Conservation (phyloP, 2,888 invertebrate species). For the Drosophila infuscata region DNA sequence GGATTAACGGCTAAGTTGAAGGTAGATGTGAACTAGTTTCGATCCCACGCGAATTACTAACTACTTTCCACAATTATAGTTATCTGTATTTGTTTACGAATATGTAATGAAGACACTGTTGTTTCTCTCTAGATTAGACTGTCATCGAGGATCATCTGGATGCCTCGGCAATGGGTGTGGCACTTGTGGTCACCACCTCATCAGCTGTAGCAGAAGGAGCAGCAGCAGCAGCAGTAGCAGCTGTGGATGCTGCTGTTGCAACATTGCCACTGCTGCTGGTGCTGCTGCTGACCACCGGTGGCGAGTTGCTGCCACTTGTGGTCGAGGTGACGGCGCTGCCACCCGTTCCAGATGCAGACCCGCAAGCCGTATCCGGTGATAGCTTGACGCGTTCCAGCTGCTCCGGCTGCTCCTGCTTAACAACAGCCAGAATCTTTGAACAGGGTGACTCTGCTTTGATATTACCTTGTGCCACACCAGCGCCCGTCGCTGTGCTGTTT, state of each 20-base stretch:
- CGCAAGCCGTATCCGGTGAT: constrained; percentile 36
- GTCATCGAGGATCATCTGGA: constrained; percentile 55
- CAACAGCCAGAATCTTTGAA: constrained; percentile 56
- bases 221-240: neutral
- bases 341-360: neutral
- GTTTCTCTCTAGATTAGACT: neutral
- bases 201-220: constrained; percentile 54
- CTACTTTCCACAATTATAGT: constrained; percentile 26
- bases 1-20: constrained; percentile 74
- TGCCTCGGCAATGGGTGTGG: constrained; percentile 65
- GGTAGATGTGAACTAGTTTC: constrained; percentile 79
- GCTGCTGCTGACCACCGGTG: constrained; percentile 84
- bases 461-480: constrained; percentile 64
- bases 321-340: constrained; percentile 82
- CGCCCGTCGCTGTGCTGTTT: constrained; percentile 13
- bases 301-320: constrained; percentile 82
- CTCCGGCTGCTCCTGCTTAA: constrained; percentile 30
- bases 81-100: neutral
- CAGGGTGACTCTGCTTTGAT: constrained; percentile 42
- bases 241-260: constrained; percentile 18
- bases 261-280: constrained; percentile 68
- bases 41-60: constrained; percentile 47
- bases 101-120: constrained; percentile 20
- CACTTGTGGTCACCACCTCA: constrained; percentile 82
- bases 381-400: constrained; percentile 34